Percentiles rank a stretch among this genome's conserved stretches.
Conservation (phyloP, 2,113 vertebrate genomes). For the Elephantulus edwardii region DNA sequence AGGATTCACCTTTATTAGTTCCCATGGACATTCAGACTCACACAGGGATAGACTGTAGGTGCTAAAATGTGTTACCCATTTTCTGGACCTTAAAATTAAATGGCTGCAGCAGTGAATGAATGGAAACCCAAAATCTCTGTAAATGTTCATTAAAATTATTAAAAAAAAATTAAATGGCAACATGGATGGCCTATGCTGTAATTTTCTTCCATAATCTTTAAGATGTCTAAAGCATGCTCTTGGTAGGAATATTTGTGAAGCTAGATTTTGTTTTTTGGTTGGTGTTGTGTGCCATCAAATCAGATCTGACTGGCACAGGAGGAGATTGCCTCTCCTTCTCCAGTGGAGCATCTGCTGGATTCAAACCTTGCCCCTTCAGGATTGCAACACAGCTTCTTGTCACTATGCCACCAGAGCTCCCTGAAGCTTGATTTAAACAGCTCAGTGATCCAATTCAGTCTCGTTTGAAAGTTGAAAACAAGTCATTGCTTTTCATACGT, state of each 20-base stretch:
- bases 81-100: background rate
- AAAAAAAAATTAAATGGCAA: too few species aligned
- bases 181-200: background rate
- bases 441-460: background rate
- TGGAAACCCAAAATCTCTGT: too few species aligned
- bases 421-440: constrained; percentile 16
- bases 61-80: background rate
- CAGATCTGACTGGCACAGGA: too few species aligned
- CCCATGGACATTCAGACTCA: background rate
- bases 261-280: too few species aligned
- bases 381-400: too few species aligned
- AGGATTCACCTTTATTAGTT: background rate
- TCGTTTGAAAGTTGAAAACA: background rate
- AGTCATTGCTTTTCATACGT: background rate
- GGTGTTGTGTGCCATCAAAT: too few species aligned
- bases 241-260: background rate
- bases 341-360: too few species aligned
- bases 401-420: too few species aligned
- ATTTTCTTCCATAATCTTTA: background rate
- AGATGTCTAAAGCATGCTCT: background rate
- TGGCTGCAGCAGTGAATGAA: too few species aligned
- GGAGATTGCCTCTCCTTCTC: too few species aligned
- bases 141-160: too few species aligned
- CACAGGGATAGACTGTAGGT: background rate
- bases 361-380: too few species aligned